Evolutionary conservation across 2,797 vertebrate species (phyloP).

Genomic region (Cyprinella venusta): DNA sequence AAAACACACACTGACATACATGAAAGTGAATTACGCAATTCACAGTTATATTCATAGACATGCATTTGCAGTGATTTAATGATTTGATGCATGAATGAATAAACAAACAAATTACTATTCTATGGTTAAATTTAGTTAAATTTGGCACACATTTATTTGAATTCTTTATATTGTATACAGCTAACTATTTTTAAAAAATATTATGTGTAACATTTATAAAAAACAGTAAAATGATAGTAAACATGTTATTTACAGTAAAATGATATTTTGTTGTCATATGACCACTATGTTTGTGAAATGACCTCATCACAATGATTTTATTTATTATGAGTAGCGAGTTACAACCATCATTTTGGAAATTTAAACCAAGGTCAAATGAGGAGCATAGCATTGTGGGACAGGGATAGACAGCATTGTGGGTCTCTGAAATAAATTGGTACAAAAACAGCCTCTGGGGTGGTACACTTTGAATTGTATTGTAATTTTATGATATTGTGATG

Average conservation of each 20-base stretch:
- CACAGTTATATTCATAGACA: not conserved
- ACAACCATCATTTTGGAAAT: not conserved
- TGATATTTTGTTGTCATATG: too few species aligned
- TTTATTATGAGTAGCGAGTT: too few species aligned
- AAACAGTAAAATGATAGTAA: too few species aligned
- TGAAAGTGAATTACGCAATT: not conserved
- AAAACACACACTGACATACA: slow-evolving; percentile 1
- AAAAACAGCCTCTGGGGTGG: not conserved
- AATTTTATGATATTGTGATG: too few species aligned
- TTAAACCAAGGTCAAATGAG: not conserved
- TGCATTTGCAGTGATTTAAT: not conserved
- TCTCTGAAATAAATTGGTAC: not conserved
- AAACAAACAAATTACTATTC: not conserved
- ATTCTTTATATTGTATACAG: not conserved
- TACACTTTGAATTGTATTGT: too few species aligned
- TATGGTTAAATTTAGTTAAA: not conserved
- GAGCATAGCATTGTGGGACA: not conserved
- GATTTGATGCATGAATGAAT: not conserved
- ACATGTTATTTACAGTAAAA: too few species aligned
- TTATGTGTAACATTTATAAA: not conserved
- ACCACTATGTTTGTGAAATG: too few species aligned
- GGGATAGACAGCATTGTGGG: not conserved
- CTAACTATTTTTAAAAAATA: not conserved
- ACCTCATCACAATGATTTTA: too few species aligned
- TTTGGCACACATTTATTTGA: not conserved